A percentile compares a stretch with the other conserved stretches of the same genome.
These are phyloP conservation scores for Passer domesticus DNA, from an alignment of 2,113 vertebrate species.

Conservation along the genomic window DNA sequence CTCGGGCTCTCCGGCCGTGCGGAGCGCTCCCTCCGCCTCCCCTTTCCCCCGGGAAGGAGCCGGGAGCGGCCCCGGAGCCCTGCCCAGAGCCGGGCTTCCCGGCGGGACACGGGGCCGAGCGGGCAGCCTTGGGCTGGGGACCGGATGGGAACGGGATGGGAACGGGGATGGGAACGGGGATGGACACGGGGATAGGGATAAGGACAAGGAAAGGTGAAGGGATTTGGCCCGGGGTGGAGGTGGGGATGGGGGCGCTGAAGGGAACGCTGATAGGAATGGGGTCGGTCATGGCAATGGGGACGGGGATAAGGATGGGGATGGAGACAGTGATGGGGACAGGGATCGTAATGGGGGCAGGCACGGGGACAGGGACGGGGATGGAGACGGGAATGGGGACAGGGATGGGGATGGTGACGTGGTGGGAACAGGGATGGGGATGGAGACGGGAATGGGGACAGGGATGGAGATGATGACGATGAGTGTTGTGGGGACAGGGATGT, in stretches of 20 bases:
- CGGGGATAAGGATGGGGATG: fast-evolving
- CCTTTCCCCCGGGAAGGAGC: too few relatives aligned
- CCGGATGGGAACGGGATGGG: too few relatives aligned
- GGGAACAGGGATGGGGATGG: neutral
- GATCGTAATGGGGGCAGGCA: too few relatives aligned
- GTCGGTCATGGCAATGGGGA: too few relatives aligned
- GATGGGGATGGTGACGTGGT: neutral
- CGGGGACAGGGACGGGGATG: fast-evolving
- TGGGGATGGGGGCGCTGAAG: neutral
- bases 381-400: fast-evolving
- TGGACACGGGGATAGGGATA: too few relatives aligned
- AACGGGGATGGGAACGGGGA: too few relatives aligned
- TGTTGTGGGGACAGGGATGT: neutral
- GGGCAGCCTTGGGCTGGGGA: fast-evolving
- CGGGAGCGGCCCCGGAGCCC: neutral
- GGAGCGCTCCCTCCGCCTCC: fast-evolving
- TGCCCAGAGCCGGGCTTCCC: neutral
- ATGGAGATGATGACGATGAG: neutral
- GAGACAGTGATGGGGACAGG: too few relatives aligned
- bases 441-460: too few relatives aligned
- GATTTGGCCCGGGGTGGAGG: neutral
- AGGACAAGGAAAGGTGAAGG: neutral
- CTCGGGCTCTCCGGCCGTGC: too few relatives aligned
- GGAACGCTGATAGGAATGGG: too few relatives aligned
- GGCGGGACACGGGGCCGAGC: neutral